Evolutionary conservation across 2,888 invertebrate species (phyloP).

Genomic region (Elmis aenea): DNA sequence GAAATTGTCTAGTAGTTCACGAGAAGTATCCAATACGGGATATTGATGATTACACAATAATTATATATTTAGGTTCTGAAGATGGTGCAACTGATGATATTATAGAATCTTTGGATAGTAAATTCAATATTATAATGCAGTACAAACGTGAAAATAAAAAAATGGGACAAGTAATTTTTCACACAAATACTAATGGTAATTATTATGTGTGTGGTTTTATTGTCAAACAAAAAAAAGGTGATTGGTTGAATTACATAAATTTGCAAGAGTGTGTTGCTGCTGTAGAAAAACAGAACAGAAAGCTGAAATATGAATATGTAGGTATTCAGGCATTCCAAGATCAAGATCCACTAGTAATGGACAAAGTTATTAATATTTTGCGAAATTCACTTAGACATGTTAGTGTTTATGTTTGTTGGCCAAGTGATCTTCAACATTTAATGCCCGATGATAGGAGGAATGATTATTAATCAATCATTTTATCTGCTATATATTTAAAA

Average conservation of each 20-base stretch:
- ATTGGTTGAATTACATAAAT: constrained; percentile 23
- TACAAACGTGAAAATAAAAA: constrained; percentile 26
- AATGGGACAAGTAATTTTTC: constrained; percentile 30
- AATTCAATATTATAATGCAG: constrained; percentile 32
- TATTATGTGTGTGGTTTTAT: constrained; percentile 32
- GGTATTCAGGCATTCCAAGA: constrained; percentile 31
- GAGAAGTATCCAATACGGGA: constrained; percentile 27
- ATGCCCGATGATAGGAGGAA: no score
- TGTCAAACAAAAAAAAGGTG: constrained; percentile 21
- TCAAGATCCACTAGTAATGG: constrained; percentile 30
- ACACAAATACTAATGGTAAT: constrained; percentile 18
- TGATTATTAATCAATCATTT: no score
- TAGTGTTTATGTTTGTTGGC: constrained; percentile 36
- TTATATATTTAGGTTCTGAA: constrained; percentile 37
- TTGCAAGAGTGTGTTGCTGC: constrained; percentile 26
- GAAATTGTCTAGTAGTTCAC: no score
- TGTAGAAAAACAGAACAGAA: constrained; percentile 23
- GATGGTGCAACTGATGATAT: constrained; percentile 31
- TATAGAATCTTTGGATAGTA: constrained; percentile 32
- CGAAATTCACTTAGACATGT: constrained; percentile 30
- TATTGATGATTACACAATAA: constrained; percentile 34
- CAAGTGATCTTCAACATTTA: constrained; percentile 10
- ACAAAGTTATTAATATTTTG: constrained; percentile 38
- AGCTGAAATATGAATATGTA: constrained; percentile 23
- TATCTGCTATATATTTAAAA: no score